phyloP scores from a whole-genome alignment of 2,797 vertebrate genomes.

The Neomorphus geoffroyi region DNA sequence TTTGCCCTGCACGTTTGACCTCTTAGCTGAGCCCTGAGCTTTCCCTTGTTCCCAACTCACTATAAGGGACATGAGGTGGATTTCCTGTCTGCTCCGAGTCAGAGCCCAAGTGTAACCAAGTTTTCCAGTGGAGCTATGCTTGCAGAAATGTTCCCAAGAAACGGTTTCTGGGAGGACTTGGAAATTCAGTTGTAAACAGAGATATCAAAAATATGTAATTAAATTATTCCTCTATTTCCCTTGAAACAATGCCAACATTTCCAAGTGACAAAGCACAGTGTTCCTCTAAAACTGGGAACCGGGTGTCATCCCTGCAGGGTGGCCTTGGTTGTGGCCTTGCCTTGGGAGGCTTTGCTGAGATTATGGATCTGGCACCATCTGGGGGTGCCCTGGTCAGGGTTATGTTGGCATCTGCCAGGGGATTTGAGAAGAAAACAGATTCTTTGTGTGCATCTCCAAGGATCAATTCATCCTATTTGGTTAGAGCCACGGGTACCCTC shows the following conservation, averaged over 20 bases:
- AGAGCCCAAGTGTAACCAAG: not conserved
- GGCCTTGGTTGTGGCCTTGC: not conserved
- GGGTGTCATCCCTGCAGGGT: not conserved
- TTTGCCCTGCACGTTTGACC: not conserved
- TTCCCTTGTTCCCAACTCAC: not conserved
- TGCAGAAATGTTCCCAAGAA: not conserved
- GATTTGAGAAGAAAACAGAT: not conserved
- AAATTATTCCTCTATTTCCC: not conserved
- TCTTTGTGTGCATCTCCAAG: not conserved
- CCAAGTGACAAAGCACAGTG: not conserved
- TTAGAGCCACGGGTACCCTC: not conserved
- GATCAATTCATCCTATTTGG: not conserved
- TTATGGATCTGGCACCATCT: not conserved
- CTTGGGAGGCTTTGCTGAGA: not conserved
- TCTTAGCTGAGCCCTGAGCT: not conserved
- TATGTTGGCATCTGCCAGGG: not conserved
- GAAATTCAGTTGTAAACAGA: conserved; percentile 7
- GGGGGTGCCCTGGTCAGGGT: not conserved
- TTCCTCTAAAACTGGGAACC: not conserved
- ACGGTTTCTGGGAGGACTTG: not conserved
- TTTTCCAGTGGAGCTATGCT: not conserved
- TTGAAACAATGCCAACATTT: not conserved
- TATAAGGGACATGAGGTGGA: not conserved
- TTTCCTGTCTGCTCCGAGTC: not conserved
- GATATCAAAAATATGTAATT: not conserved